phyloP scores from a whole-genome alignment of 2,113 vertebrate species.

The Sakesphorus luctuosus region DNA sequence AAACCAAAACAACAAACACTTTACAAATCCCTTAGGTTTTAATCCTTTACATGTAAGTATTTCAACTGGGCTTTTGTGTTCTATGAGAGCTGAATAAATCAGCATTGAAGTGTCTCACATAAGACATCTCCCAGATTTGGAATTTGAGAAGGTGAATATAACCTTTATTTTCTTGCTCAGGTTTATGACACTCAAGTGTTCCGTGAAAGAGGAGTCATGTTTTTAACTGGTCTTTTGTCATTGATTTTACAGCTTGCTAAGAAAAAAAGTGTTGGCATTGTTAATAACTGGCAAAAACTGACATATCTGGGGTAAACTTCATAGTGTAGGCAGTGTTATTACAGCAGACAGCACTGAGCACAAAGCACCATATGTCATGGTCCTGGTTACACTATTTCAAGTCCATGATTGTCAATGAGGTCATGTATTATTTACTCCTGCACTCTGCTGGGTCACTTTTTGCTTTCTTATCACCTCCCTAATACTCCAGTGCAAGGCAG shows the following conservation, averaged over 20 bases:
- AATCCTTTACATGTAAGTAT: background rate
- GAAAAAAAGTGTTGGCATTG: background rate
- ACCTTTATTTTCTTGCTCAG: background rate
- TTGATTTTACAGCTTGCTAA: background rate
- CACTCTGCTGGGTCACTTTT: background rate
- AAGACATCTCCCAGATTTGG: background rate
- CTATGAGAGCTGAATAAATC: background rate
- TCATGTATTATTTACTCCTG: background rate
- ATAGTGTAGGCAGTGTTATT: constrained; percentile 2
- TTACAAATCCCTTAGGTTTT: background rate
- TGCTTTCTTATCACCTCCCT: background rate
- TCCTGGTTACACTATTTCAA: background rate
- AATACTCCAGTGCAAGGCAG: background rate
- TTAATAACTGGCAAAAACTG: constrained; percentile 34
- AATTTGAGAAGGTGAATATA: background rate
- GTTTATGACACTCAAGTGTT: background rate
- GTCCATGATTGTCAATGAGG: background rate
- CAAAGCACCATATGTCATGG: background rate
- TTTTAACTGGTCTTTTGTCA: background rate
- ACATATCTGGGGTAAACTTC: constrained; percentile 20
- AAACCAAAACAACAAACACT: background rate
- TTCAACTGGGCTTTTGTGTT: background rate
- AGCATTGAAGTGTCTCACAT: background rate
- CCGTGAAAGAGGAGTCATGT: background rate
- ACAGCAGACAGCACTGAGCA: background rate